These are phyloP conservation scores for Sthenelais limicola DNA, from an alignment of 2,888 invertebrate genomes.

Conservation along the genomic window DNA sequence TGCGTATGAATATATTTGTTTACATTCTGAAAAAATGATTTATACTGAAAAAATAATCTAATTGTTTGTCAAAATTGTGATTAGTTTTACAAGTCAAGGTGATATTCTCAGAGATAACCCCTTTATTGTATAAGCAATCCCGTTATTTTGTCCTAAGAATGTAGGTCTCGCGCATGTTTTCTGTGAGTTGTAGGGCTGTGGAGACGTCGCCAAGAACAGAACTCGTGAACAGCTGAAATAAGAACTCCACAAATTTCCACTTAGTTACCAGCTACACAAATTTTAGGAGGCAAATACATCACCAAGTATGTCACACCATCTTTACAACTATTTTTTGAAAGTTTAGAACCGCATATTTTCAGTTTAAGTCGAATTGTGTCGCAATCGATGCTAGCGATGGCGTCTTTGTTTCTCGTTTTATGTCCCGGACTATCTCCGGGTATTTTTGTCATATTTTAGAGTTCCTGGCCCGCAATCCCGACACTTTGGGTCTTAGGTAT, in stretches of 20 bases:
- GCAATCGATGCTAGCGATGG: constrained; percentile 25
- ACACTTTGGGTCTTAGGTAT: not conserved
- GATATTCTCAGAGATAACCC: too few relatives aligned
- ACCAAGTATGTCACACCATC: constrained; percentile 16
- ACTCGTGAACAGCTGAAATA: not conserved
- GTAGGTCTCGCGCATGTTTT: not conserved
- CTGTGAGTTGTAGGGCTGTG: constrained; percentile 11
- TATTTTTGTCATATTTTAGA: constrained; percentile 26
- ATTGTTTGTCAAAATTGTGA: too few relatives aligned
- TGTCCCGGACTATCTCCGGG: constrained; percentile 3
- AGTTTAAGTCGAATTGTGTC: constrained; percentile 6
- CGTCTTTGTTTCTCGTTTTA: constrained; percentile 32
- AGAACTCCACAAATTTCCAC: constrained; percentile 25
- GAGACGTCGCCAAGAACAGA: constrained; percentile 25
- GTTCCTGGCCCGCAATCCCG: too few relatives aligned
- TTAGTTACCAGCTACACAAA: constrained; percentile 3
- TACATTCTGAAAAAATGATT: not conserved
- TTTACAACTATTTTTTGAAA: not conserved
- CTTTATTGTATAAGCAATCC: not conserved
- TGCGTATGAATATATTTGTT: constrained; percentile 31
- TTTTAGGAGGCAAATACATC: constrained; percentile 34
- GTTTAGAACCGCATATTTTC: not conserved
- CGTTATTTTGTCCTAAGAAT: constrained; percentile 13
- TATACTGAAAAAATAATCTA: too few relatives aligned
- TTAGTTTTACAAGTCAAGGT: too few relatives aligned